phyloP scores from a whole-genome alignment of 2,797 vertebrate species.

The Channa striata region DNA sequence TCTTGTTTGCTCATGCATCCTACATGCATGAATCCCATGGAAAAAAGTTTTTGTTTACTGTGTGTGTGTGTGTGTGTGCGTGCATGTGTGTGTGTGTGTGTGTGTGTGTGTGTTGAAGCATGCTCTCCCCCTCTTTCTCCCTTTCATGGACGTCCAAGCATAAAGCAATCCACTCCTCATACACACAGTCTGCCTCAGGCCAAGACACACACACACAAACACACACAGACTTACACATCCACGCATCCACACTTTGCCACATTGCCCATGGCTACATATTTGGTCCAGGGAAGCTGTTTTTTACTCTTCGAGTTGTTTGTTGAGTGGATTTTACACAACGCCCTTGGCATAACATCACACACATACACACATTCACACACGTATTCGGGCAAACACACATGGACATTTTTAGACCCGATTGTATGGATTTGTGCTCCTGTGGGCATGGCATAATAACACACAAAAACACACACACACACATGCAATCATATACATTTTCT shows the following conservation, averaged over 20 bases:
- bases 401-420: constrained; percentile 56
- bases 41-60: constrained; percentile 45
- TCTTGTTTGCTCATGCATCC: constrained; percentile 43
- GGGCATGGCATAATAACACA: constrained; percentile 58
- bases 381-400: constrained; percentile 42
- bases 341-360: constrained; percentile 64
- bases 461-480: constrained; percentile 13
- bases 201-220: constrained; percentile 24
- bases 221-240: constrained; percentile 25
- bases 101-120: constrained; percentile 24
- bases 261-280: constrained; percentile 72
- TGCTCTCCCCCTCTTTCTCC: constrained; percentile 58
- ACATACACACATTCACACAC: constrained; percentile 35
- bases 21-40: constrained; percentile 55
- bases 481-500: constrained; percentile 28
- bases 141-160: constrained; percentile 79
- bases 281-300: constrained; percentile 76
- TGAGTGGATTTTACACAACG: constrained; percentile 74
- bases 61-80: constrained; percentile 9
- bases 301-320: constrained; percentile 78
- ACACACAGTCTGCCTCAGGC: constrained; percentile 51
- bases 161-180: constrained; percentile 70
- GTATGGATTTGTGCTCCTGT: constrained; percentile 49
- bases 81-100: too few relatives aligned
- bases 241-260: constrained; percentile 32